Percentiles rank a stretch among this genome's conserved stretches.
phyloP scores from a whole-genome alignment of 1,140 invertebrate genomes.

The Ceratitis capitata region DNA sequence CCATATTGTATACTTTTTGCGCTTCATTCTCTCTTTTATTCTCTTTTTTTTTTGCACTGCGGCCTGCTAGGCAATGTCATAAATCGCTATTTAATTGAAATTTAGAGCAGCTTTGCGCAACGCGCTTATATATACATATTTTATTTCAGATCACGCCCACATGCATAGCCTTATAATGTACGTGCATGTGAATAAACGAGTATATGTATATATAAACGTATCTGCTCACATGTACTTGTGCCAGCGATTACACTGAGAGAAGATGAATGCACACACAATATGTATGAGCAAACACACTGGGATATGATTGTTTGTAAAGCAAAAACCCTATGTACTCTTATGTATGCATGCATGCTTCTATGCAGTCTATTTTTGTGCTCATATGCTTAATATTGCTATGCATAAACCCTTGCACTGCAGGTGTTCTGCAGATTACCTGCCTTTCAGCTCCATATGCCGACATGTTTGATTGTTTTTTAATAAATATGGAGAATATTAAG shows the following conservation, averaged over 20 bases:
- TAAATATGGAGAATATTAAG: background rate
- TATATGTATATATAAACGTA: too few species aligned
- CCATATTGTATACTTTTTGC: background rate
- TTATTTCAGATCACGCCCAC: background rate
- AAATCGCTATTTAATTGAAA: slow-evolving; percentile 36
- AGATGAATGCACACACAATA: background rate
- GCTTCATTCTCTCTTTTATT: too few species aligned
- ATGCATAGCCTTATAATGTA: background rate
- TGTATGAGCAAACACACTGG: background rate
- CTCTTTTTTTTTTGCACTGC: slow-evolving; percentile 13
- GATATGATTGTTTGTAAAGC: background rate
- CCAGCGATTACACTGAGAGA: background rate
- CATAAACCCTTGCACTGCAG: background rate
- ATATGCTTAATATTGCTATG: background rate
- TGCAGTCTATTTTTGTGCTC: too few species aligned
- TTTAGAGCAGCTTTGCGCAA: slow-evolving; percentile 21
- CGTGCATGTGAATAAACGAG: background rate
- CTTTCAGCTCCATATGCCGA: background rate
- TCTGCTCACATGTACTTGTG: background rate
- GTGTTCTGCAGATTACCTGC: background rate
- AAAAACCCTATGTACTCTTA: background rate
- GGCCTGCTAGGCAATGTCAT: slow-evolving; percentile 11
- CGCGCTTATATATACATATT: background rate
- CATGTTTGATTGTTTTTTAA: background rate
- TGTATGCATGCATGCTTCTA: background rate